phyloP scores from a whole-genome alignment of 2,888 invertebrate species.

The Synergus japonicus region DNA sequence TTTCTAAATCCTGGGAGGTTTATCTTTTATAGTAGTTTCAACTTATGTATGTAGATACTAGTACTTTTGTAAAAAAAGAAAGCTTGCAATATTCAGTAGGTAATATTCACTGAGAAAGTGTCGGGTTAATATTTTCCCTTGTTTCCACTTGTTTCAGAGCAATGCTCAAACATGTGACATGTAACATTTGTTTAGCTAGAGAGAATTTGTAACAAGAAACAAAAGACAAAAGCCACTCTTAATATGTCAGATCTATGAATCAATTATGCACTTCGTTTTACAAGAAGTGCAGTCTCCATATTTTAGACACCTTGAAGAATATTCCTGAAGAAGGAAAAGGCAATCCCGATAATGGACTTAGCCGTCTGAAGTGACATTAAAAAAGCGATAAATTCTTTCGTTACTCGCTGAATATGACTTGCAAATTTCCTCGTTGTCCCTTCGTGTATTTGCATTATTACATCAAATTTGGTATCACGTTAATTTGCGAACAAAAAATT shows the following conservation, averaged over 20 bases:
- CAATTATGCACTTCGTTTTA: background rate
- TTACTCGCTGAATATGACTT: background rate
- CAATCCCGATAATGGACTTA: background rate
- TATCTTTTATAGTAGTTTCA: background rate
- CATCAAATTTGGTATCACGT: no score
- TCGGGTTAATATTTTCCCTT: background rate
- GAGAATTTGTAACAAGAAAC: no score
- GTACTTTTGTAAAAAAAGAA: background rate
- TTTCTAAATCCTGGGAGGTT: conserved; percentile 1
- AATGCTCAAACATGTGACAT: background rate
- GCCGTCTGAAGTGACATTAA: background rate
- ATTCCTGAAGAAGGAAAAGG: background rate
- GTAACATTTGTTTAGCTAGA: no score
- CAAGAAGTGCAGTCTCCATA: background rate
- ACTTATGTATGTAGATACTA: background rate
- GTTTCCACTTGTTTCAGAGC: background rate
- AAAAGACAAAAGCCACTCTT: background rate
- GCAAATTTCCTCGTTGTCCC: background rate
- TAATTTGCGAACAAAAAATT: no score
- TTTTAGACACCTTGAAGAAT: background rate
- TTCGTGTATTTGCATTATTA: background rate
- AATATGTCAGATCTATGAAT: background rate
- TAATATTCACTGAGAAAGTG: background rate
- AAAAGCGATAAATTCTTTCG: background rate
- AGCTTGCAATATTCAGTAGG: background rate